Percentiles rank a stretch among this genome's conserved stretches.
phyloP scores from a whole-genome alignment of 2,888 invertebrate species.

The Lottia gigantea region DNA sequence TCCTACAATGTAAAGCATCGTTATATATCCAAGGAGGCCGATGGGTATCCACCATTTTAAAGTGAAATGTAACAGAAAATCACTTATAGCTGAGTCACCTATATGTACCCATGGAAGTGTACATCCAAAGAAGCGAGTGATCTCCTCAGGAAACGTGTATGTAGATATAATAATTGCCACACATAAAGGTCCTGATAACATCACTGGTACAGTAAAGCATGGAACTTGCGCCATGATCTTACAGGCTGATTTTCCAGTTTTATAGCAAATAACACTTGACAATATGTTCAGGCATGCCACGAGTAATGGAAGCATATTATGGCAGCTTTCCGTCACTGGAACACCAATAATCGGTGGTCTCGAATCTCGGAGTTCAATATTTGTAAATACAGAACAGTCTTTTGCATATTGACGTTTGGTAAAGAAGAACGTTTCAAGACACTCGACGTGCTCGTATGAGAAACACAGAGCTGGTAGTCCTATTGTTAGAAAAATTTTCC shows the following conservation, averaged over 20 bases:
- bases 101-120: constrained; percentile 13
- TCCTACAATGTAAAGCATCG: constrained; percentile 44
- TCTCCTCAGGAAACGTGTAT: constrained; percentile 10
- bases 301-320: constrained; percentile 33
- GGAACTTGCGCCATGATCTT: constrained; percentile 27
- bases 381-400: constrained; percentile 23
- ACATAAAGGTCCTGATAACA: constrained; percentile 11
- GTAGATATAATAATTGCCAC: constrained; percentile 4
- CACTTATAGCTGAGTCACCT: background rate
- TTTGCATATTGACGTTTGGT: constrained; percentile 3
- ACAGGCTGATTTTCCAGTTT: constrained; percentile 32
- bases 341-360: background rate
- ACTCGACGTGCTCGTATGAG: constrained; percentile 17
- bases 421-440: constrained; percentile 25
- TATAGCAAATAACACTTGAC: constrained; percentile 40
- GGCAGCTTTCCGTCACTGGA: constrained; percentile 18
- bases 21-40: constrained; percentile 41
- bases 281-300: constrained; percentile 38
- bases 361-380: constrained; percentile 14
- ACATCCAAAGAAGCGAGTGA: constrained; percentile 19
- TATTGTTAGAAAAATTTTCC: constrained; percentile 19
- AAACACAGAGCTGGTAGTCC: constrained; percentile 26
- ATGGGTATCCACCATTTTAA: constrained; percentile 35
- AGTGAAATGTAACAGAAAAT: constrained; percentile 21
- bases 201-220: constrained; percentile 23